Base-by-base conservation (phyloP, 2,888 invertebrate species). In the Bombylius major region DNA sequence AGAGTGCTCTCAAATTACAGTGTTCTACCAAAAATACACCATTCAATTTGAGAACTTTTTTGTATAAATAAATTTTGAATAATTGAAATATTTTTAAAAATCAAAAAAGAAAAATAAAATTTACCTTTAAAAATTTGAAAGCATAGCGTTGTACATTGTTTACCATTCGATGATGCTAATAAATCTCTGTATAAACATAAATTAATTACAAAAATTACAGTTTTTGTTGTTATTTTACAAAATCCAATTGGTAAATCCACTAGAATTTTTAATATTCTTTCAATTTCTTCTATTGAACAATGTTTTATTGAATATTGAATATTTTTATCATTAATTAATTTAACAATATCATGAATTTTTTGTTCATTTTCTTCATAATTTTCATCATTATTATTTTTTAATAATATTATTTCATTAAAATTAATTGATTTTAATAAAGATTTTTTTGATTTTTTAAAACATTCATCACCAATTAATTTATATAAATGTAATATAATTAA, bases 171-270 rank as follows among this genome's bases (percentile, higher is more conserved):
- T 13, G 59, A 51, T 13, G 65, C 60, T 54, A 60, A 56, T 14
- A 71, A 59, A 58, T 73, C 72, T 36, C 64, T 62, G 50, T 67
- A 66, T 1, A 72, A 58, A 0, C 65, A 65, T 5, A 73, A 59
- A 46, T 69, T 62, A 5, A 70, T 59, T 51, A 67, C 59, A 61
- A 69, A 69, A 6, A 72, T 58, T 1, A 66, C 56, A 4, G 56
- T 59, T 58, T 73, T 73, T 13, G 62, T 60, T 5, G 62, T 58
- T 11, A 58, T 55, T 6, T 65, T 58, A 39, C 70, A 61, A 53
- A 66, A 66, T 0, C 66, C 62, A 6, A 72, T 53, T 0, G 73
- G 71, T 23, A 72, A 50, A 13, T 60, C 59, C 6, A 59, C 58
- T 52, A 72, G 59, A 9, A 65, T 46, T 7, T 62, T 56, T 4